Conservation (phyloP, 2,888 invertebrate genomes). For the Venusia cambrica region DNA sequence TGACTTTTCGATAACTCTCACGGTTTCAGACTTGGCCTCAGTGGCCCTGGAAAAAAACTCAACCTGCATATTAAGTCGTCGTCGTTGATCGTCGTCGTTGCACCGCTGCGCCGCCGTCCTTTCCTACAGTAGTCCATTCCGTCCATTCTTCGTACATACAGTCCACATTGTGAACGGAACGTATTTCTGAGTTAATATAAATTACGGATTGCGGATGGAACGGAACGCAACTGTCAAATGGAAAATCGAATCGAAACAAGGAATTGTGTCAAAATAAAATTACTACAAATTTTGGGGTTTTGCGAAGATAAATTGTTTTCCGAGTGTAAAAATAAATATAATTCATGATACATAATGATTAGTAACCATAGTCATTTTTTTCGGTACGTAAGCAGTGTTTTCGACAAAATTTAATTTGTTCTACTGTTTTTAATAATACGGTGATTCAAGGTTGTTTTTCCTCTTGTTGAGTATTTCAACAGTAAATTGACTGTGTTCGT, state of each 20-base stretch:
- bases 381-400: slow-evolving; percentile 51
- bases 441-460: slow-evolving; percentile 67
- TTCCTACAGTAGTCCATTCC: too few species aligned
- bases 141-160: too few species aligned
- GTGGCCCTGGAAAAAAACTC: too few species aligned
- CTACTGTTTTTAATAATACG: slow-evolving; percentile 49
- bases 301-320: slow-evolving; percentile 27
- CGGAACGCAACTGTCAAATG: slow-evolving; percentile 33
- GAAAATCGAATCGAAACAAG: slow-evolving; percentile 36
- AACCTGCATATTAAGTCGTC: too few species aligned
- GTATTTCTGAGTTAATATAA: slow-evolving; percentile 21
- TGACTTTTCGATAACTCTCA: too few species aligned
- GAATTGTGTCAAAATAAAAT: slow-evolving; percentile 28
- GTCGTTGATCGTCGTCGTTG: too few species aligned
- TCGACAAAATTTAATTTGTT: slow-evolving; percentile 35
- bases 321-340: slow-evolving; percentile 25
- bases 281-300: slow-evolving; percentile 19
- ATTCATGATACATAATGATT: slow-evolving; percentile 34
- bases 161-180: slow-evolving; percentile 45
- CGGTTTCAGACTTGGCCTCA: too few species aligned
- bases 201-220: slow-evolving; percentile 14
- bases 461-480: slow-evolving; percentile 48
- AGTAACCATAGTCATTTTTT: slow-evolving; percentile 32
- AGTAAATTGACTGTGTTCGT: slow-evolving; percentile 58
- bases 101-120: too few species aligned